Evolutionary conservation across 92 coral and sea anemone species (phyloP).

Genomic region (Anthopleura xanthogrammica): DNA sequence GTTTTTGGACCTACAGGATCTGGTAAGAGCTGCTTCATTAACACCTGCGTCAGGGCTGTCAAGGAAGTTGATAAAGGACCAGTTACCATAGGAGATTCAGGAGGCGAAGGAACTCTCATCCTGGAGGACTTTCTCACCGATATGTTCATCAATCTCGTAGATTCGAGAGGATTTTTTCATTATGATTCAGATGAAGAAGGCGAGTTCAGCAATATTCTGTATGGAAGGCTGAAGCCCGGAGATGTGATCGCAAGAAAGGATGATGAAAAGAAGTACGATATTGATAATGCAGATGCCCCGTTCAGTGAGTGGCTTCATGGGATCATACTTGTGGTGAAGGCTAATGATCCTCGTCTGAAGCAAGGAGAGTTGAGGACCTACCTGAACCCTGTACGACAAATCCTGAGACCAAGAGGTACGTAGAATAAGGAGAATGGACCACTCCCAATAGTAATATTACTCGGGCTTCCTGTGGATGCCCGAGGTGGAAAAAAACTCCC

Average conservation of each 20-base stretch:
- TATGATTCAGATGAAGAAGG: conserved; percentile 37
- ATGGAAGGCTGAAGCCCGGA: conserved; percentile 42
- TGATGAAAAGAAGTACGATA: neutral
- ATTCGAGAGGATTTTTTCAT: conserved; percentile 56
- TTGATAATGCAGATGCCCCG: conserved; percentile 28
- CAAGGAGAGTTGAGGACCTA: conserved; percentile 29
- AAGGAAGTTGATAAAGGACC: conserved; percentile 44
- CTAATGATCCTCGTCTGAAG: conserved; percentile 42
- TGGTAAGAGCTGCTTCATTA: conserved; percentile 66
- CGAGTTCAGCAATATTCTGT: conserved; percentile 51
- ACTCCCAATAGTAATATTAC: too few species aligned
- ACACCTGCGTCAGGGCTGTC: conserved; percentile 54
- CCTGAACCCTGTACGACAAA: conserved; percentile 45
- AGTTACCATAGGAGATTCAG: conserved; percentile 33
- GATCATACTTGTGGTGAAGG: conserved; percentile 53
- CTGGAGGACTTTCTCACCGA: conserved; percentile 56
- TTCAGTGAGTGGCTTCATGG: conserved; percentile 40
- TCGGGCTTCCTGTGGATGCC: too few species aligned
- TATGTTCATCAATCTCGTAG: conserved; percentile 59
- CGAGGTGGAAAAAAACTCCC: too few species aligned
- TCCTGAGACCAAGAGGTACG: conserved; percentile 45
- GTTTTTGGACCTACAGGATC: conserved; percentile 70
- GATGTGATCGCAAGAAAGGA: conserved; percentile 28
- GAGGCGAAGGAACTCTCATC: conserved; percentile 50
- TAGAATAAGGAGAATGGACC: neutral